Percentiles rank a stretch among this genome's conserved stretches.
phyloP scores from a whole-genome alignment of 2,888 invertebrate genomes.

The Alviniconcha strummeri region DNA sequence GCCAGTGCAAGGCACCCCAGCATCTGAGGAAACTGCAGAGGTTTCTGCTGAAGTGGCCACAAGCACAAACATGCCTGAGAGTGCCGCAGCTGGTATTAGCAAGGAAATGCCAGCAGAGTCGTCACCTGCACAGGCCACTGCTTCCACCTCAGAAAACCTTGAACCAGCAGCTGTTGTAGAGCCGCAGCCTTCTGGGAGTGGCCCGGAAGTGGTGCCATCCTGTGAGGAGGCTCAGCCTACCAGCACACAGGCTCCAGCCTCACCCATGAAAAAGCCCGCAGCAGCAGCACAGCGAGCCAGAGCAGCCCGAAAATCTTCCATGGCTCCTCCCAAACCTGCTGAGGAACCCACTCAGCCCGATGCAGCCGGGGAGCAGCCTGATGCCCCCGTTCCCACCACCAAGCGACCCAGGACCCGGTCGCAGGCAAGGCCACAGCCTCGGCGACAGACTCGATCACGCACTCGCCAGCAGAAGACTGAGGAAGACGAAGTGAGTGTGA shows the following conservation, averaged over 20 bases:
- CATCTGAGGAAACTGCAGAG: not conserved
- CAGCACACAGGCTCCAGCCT: not conserved
- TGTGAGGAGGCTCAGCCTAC: not conserved
- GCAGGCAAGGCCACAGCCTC: slow-evolving; percentile 3
- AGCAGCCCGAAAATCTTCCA: not conserved
- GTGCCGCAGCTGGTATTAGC: no score
- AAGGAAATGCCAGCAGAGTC: no score
- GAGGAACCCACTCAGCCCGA: not conserved
- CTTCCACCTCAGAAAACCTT: no score
- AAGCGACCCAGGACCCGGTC: slow-evolving; percentile 15
- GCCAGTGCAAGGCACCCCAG: not conserved
- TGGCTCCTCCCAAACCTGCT: not conserved
- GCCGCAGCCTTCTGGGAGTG: not conserved
- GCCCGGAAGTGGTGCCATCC: not conserved
- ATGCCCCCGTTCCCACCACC: not conserved
- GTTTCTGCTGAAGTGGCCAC: not conserved
- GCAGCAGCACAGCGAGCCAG: not conserved
- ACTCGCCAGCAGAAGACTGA: slow-evolving; percentile 16
- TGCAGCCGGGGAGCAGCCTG: not conserved
- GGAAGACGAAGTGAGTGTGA: slow-evolving; percentile 6
- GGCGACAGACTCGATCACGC: slow-evolving; percentile 16
- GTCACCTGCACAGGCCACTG: no score
- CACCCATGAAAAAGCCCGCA: not conserved
- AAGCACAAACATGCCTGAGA: no score
- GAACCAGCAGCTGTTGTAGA: not conserved